Evolutionary conservation across 2,888 invertebrate species (phyloP), one percentile per base, ranked within the genome.

Genomic region (Pachymerium ferrugineum): DNA sequence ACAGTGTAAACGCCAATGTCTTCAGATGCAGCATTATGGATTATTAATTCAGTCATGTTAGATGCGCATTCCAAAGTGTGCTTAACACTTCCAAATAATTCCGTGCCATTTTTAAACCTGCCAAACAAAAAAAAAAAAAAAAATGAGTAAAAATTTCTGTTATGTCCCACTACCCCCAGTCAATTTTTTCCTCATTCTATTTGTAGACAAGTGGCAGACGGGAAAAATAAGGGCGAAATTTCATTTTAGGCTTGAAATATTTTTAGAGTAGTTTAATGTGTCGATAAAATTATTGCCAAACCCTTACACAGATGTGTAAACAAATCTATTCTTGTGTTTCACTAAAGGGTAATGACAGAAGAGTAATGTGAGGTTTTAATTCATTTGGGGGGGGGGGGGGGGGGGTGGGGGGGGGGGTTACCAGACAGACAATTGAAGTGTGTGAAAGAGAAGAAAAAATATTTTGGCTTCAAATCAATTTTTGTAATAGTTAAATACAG

Each of bases 21-120:
- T 30, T 73, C 73, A 8, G 76, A 73, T 12, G 67, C 47, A 25
- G 78, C 76, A 54, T 81, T 79, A 30, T 78, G 78, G 19, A 81
- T 78, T 73, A 80, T 79, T 16, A 81, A 78, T 54, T 74, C 73
- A 14, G 76, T 70, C 72, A 73, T 75, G 70, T 75, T 74, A 28
- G 73, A 62, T 47, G 75, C 72, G 35, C 30, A 81, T 72, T 78
- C 79, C 76, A 79, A 76, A 25, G 77, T 78, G 76, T 80, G 81
- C 76, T 80, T 80, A 30, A 77, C 75, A 67, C 78, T 78, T 42
- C 79, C 78, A 70, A 77, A 74, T 10, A 82, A 75, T 42, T 79
- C 78, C 31, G 78, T 76, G 29, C 80, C 81, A 76, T 81, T 81
- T 75, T 81, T 80, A 72, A 78, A 78, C 82, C 82, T 82, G 76